Conservation (phyloP, 2,888 invertebrate species). For the Thereva unica region DNA sequence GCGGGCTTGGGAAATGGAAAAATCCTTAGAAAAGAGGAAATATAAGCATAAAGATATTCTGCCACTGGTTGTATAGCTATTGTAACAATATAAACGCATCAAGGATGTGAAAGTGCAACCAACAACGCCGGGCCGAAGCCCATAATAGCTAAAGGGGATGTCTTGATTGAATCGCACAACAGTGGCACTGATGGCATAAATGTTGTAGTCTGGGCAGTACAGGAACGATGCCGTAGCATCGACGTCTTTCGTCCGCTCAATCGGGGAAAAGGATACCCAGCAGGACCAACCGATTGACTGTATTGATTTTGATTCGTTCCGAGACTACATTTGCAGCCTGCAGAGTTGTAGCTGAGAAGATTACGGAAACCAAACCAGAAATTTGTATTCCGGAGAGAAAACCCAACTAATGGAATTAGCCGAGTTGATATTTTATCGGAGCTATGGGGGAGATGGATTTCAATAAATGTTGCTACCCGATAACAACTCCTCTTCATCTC, state of each 20-base stretch:
- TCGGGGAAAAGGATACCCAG: slow-evolving; percentile 21
- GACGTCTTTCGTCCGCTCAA: slow-evolving; percentile 10
- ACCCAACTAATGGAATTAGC: slow-evolving; percentile 41
- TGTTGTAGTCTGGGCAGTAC: slow-evolving; percentile 11
- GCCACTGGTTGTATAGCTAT: slow-evolving; percentile 19
- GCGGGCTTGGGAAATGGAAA: background rate
- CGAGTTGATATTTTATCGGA: slow-evolving; percentile 41
- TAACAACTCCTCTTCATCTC: slow-evolving; percentile 31
- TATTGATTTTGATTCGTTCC: slow-evolving; percentile 39
- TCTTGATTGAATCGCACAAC: slow-evolving; percentile 38
- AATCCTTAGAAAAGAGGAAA: background rate
- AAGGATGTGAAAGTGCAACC: slow-evolving; percentile 22
- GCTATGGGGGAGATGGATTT: slow-evolving; percentile 38
- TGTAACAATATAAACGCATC: slow-evolving; percentile 34
- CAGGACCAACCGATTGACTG: slow-evolving; percentile 40
- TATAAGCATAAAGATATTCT: slow-evolving; percentile 8
- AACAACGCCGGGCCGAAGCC: slow-evolving; percentile 17
- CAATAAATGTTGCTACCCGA: slow-evolving; percentile 38
- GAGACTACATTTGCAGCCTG: slow-evolving; percentile 27
- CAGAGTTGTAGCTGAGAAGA: slow-evolving; percentile 11
- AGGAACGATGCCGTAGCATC: background rate
- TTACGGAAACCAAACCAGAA: slow-evolving; percentile 38
- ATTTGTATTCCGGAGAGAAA: slow-evolving; percentile 41
- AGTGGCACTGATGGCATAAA: slow-evolving; percentile 14
- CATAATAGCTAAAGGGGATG: slow-evolving; percentile 33